Evolutionary conservation across 2,113 vertebrate genomes (phyloP).

Genomic region (Varanus komodoensis): DNA sequence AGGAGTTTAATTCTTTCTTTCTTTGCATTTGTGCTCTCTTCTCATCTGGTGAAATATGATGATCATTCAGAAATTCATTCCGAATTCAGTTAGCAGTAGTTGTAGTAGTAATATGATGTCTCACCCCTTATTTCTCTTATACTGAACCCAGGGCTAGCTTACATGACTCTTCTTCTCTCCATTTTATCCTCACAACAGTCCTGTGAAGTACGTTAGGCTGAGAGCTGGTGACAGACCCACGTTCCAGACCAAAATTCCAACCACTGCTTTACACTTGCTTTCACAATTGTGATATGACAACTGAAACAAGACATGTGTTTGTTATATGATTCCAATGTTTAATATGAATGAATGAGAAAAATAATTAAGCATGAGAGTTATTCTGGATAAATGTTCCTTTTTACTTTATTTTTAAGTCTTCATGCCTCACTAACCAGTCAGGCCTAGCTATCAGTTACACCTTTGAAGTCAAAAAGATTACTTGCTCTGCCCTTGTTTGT

Average conservation of each 20-base stretch:
- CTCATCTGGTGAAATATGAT: slow-evolving; percentile 31
- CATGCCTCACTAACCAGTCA: slow-evolving; percentile 65
- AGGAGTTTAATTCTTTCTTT: neutral
- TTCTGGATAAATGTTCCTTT: slow-evolving; percentile 49
- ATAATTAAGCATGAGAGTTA: slow-evolving; percentile 41
- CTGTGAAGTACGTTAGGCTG: too few relatives aligned
- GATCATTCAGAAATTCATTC: slow-evolving; percentile 1
- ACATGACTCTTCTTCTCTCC: too few relatives aligned
- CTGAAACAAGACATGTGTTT: slow-evolving; percentile 31
- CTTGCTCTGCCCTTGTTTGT: slow-evolving; percentile 61
- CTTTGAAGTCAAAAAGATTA: slow-evolving; percentile 77
- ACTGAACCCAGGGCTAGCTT: too few relatives aligned
- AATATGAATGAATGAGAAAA: neutral
- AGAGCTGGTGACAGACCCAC: too few relatives aligned
- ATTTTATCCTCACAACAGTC: too few relatives aligned
- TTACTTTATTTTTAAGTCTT: slow-evolving; percentile 64
- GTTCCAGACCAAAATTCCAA: too few relatives aligned
- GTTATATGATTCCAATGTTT: slow-evolving; percentile 15
- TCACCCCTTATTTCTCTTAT: too few relatives aligned
- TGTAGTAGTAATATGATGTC: too few relatives aligned
- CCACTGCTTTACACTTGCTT: too few relatives aligned
- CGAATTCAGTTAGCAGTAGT: slow-evolving; percentile 13
- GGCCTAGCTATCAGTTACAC: slow-evolving; percentile 68
- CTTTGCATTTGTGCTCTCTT: slow-evolving; percentile 19
- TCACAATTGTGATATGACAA: slow-evolving; percentile 7